Percentiles rank a stretch among this genome's conserved stretches.
phyloP scores from a whole-genome alignment of 2,797 vertebrate genomes.

The Pampus argenteus region DNA sequence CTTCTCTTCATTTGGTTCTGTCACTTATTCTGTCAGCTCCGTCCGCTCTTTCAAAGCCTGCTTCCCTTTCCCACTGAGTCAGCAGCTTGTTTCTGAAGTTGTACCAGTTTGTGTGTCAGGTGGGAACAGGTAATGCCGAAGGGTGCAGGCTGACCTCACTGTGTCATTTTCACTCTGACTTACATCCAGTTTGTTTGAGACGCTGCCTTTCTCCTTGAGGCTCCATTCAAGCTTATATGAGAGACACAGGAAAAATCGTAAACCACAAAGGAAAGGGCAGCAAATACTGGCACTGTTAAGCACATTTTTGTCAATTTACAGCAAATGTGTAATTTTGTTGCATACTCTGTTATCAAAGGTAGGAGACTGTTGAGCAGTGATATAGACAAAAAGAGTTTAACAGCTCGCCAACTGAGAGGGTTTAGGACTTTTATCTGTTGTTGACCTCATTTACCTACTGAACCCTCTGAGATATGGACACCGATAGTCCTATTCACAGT shows the following conservation, averaged over 20 bases:
- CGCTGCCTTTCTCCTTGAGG: constrained; percentile 48
- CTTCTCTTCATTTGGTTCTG: constrained; percentile 44
- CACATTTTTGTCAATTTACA: neutral
- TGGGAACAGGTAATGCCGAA: constrained; percentile 74
- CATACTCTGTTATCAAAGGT: constrained; percentile 16
- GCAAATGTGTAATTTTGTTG: neutral
- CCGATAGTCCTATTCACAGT: constrained; percentile 14
- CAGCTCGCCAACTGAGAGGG: constrained; percentile 15
- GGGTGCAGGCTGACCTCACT: constrained; percentile 72
- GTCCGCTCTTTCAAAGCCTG: constrained; percentile 28
- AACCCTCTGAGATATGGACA: constrained; percentile 13
- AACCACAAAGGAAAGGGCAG: constrained; percentile 21
- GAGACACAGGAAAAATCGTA: neutral
- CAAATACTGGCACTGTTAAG: constrained; percentile 2
- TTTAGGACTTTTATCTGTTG: constrained; percentile 7
- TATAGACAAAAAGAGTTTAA: constrained; percentile 7
- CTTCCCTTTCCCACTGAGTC: constrained; percentile 55
- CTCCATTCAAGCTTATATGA: constrained; percentile 52
- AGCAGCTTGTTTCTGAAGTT: constrained; percentile 67
- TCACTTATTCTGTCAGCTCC: constrained; percentile 59
- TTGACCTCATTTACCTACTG: constrained; percentile 30
- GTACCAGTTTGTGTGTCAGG: constrained; percentile 67
- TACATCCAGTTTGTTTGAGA: constrained; percentile 66
- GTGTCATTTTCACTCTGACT: constrained; percentile 73
- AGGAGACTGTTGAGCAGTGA: constrained; percentile 6